Percentiles rank a stretch among this genome's conserved stretches.
Evolutionary conservation across 1,140 invertebrate genomes (phyloP).

Genomic region (Mesaphorura yosii): DNA sequence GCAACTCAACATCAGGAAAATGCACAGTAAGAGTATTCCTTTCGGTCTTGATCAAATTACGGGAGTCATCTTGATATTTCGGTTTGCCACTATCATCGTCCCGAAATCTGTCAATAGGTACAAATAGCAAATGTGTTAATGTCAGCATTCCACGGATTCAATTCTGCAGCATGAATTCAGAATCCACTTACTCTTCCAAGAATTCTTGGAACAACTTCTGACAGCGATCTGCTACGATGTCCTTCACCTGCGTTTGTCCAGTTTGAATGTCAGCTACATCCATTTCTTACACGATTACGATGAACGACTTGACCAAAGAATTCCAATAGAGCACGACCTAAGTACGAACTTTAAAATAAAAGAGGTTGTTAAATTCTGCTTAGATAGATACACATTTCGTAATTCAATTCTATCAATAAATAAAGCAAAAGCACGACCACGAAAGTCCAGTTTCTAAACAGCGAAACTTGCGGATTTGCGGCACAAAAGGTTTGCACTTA

Average conservation of each 20-base stretch:
- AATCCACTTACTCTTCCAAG: conserved; percentile 68
- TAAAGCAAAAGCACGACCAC: no score
- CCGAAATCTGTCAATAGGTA: conserved; percentile 37
- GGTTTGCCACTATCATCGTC: conserved; percentile 71
- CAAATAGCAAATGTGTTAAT: not conserved
- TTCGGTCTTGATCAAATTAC: conserved; percentile 74
- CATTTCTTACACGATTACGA: conserved; percentile 36
- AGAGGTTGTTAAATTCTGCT: no score
- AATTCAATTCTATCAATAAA: no score
- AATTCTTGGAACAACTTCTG: conserved; percentile 95
- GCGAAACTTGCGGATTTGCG: no score
- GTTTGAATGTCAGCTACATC: conserved; percentile 52
- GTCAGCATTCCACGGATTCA: not conserved
- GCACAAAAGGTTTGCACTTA: no score
- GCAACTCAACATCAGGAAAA: conserved; percentile 91
- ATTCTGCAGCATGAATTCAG: not conserved
- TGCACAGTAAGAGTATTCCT: conserved; percentile 86
- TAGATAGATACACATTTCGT: no score
- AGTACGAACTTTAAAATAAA: no score
- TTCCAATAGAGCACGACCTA: no score
- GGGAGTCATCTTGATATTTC: conserved; percentile 75
- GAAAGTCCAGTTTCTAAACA: no score
- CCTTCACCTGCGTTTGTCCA: conserved; percentile 57
- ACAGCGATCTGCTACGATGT: conserved; percentile 79
- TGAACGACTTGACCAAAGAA: no score